These are phyloP conservation scores for Hydriomena furcata DNA, from an alignment of 2,888 invertebrate genomes.

Conservation along the genomic window DNA sequence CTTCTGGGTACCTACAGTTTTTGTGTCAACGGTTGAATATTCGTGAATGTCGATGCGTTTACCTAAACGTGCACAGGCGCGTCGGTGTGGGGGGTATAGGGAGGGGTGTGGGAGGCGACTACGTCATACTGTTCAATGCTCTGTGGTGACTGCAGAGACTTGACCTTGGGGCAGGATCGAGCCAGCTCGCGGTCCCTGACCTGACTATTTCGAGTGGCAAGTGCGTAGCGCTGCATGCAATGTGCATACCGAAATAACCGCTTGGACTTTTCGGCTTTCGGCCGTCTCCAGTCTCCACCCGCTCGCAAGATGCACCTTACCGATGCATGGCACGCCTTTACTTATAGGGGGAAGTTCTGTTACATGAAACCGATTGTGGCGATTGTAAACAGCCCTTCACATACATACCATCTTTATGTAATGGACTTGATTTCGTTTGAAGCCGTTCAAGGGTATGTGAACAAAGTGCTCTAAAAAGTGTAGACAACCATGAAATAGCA, in stretches of 20 bases:
- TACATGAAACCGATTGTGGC: slow-evolving; percentile 51
- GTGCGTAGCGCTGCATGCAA: slow-evolving; percentile 80
- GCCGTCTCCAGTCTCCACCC: slow-evolving; percentile 37
- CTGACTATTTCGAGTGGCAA: slow-evolving; percentile 83
- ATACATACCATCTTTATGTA: slow-evolving; percentile 36
- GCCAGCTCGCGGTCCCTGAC: slow-evolving; percentile 81
- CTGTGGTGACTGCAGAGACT: slow-evolving; percentile 64
- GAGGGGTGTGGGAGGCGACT: slow-evolving; percentile 38
- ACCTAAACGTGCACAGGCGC: slow-evolving; percentile 53
- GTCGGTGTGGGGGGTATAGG: slow-evolving; percentile 29
- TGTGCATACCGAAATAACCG: slow-evolving; percentile 83
- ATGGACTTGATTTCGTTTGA: slow-evolving; percentile 9
- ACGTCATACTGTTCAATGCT: slow-evolving; percentile 34
- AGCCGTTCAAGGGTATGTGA: slow-evolving; percentile 11
- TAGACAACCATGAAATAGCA: slow-evolving; percentile 24
- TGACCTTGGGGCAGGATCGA: slow-evolving; percentile 83
- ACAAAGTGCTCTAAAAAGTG: slow-evolving; percentile 15
- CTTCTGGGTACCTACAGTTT: no score
- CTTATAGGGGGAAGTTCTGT: slow-evolving; percentile 56
- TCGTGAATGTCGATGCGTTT: slow-evolving; percentile 58
- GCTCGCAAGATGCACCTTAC: slow-evolving; percentile 66
- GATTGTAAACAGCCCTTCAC: slow-evolving; percentile 56
- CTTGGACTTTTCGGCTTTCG: slow-evolving; percentile 49
- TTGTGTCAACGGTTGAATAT: slow-evolving; percentile 36
- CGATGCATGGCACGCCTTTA: slow-evolving; percentile 66